Base-by-base conservation (phyloP, 1,140 invertebrate species). In the Drosophila obscura region DNA sequence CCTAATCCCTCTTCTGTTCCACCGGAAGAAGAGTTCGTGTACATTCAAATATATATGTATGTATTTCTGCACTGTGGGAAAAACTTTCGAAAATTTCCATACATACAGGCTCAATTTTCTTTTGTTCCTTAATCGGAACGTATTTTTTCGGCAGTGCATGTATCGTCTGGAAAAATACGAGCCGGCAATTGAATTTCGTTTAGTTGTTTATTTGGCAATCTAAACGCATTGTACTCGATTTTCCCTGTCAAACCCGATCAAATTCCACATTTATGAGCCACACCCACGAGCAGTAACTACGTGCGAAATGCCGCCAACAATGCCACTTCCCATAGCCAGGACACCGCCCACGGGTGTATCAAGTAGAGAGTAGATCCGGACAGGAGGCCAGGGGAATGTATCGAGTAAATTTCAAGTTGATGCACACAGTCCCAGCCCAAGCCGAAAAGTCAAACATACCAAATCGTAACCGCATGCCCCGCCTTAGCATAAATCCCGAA, bases 111-210 rank as follows among this genome's bases (percentile, higher is more conserved):
- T 4, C 8, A 35, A 9, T 39, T 5, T 13, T 11, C 3, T 39
- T 13, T 39, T 13, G 39, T 19, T 13, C 19, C 19, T 19, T 19
- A 19, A 19, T 19, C 19, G 19, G 19, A 19, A 19, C 19, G 19
- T 19, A 1, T 46, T 4, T 24, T 26, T 67, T 13, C n/a, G 13
- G 13, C 48, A 31, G n/a, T 57, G 19, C 39, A 5, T 11, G 6
- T 28, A n/a, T 48, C 31, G 6, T 11, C 31, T 13, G n/a, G 50
- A 16, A 56, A 24, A 24, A 11, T n/a, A 46, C 39, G 15, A 56
- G 9, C 59, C 46, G 22, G 13, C 62, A 48, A 84, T 87, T 87
- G 82, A 81, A 81, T 87, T 81, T 78, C 78, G 45, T 75, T 87
- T 71, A 71, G 51, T 50, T 59, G 66, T 59, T 79, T 66, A 52